Evolutionary conservation across 2,797 vertebrate species (phyloP), one percentile per base, ranked within the genome.

Genomic region (Falco cherrug): DNA sequence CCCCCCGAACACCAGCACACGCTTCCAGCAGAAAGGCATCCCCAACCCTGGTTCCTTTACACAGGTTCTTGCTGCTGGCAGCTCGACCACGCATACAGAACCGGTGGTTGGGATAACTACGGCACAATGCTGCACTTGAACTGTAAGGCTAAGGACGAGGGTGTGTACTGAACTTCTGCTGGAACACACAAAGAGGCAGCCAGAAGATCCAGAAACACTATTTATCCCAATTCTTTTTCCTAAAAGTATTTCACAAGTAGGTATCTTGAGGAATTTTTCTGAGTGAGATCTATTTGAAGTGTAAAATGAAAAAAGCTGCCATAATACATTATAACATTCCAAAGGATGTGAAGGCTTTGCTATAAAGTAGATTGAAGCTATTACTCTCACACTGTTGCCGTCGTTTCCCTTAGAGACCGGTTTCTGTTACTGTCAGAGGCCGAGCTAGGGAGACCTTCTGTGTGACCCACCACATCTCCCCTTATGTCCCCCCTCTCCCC

Each of bases 391-490:
- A 4, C 15, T 51, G 22, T 10, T 64, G 31, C n/a, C 43, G 9
- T 5, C 28, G 11, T 19, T 82, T 31, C 87, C 56, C 19, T 25
- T 9, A 20, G 19, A n/a, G 21, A 35, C 9, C 31, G 25, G 8
- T 19, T 39, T n/a, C 10, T 20, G 31, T 35, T 68, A 19, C 13
- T 10, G 29, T 8, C 28, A 43, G 35, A 45, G 39, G 48, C 13
- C 1, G 24, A 78, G 19, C 4, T 1, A 22, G 24, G 21, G 22
- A 69, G 24, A 57, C 11, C 10, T 45, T 28, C 8, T 0, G 0
- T 14, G 48, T 13, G 15, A 90, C 8, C 28, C 50, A 12, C 8
- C 3, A 1, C 1, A 5, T 24, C 51, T 48, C 5, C 12, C 43
- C 26, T 13, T 1, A 1, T 9, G 6, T 35, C 9, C 65, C 10